These are phyloP conservation scores for Sternarchorhynchus goeldii DNA, from an alignment of 2,797 vertebrate genomes.

Conservation along the genomic window DNA sequence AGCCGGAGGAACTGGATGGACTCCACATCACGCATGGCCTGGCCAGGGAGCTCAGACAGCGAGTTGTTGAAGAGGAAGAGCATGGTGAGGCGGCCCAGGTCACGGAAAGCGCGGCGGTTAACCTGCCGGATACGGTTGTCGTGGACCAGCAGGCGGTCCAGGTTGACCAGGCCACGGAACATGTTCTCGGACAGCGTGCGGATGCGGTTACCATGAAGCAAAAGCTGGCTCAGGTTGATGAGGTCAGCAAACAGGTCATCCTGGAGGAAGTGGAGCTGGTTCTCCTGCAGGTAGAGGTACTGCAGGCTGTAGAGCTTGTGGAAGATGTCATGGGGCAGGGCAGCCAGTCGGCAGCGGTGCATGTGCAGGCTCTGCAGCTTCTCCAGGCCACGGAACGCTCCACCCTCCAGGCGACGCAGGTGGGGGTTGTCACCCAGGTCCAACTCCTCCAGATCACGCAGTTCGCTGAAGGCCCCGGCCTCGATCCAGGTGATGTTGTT, in stretches of 20 bases:
- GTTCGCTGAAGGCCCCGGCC: conserved; percentile 91
- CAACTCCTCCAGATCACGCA: conserved; percentile 94
- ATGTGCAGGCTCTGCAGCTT: conserved; percentile 95
- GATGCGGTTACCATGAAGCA: conserved; percentile 93
- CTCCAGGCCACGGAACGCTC: conserved; percentile 92
- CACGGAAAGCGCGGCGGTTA: conserved; percentile 87
- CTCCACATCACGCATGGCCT: conserved; percentile 86
- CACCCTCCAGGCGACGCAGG: conserved; percentile 88
- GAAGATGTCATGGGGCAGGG: conserved; percentile 90
- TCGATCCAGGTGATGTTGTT: conserved; percentile 97
- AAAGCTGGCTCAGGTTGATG: conserved; percentile 95
- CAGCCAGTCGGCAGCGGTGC: conserved; percentile 90
- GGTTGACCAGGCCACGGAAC: conserved; percentile 88
- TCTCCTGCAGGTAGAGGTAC: conserved; percentile 98
- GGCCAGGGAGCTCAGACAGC: conserved; percentile 86
- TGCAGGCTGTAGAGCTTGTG: conserved; percentile 94
- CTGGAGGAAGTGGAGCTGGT: conserved; percentile 92
- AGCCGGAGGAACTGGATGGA: conserved; percentile 94
- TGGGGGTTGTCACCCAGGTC: conserved; percentile 94
- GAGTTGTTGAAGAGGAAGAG: conserved; percentile 99
- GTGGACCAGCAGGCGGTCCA: conserved; percentile 92
- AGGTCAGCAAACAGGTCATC: conserved; percentile 95
- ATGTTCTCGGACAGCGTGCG: conserved; percentile 90
- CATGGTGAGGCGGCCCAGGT: conserved; percentile 91
- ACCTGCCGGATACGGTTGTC: conserved; percentile 90